These are phyloP conservation scores for Nestor notabilis DNA, from an alignment of 2,113 vertebrate species.

Conservation along the genomic window DNA sequence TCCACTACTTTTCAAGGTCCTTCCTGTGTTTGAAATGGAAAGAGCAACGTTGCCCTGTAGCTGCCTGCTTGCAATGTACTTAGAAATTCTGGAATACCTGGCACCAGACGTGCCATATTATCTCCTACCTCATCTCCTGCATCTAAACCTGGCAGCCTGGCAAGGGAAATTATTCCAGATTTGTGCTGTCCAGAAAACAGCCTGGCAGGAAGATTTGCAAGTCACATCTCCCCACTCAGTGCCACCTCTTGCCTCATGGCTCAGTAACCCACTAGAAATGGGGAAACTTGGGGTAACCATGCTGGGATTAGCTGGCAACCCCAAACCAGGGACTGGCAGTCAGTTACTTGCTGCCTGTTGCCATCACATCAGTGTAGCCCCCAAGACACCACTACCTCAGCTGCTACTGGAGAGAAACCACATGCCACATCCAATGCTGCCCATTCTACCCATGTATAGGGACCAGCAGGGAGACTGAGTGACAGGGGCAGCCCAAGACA, in stretches of 20 bases:
- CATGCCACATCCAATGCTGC: rapidly evolving
- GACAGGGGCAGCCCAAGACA: neutral
- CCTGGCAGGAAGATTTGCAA: conserved; percentile 16
- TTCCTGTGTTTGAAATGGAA: neutral
- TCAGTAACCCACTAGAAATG: neutral
- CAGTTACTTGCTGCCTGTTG: neutral
- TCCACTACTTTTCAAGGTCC: neutral
- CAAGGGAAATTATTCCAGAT: neutral
- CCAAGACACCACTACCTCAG: neutral
- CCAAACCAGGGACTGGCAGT: neutral
- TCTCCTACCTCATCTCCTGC: neutral
- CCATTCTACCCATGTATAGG: neutral
- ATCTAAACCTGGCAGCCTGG: neutral
- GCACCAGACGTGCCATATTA: neutral
- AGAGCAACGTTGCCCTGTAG: neutral
- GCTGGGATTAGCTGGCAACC: neutral
- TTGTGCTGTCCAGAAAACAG: conserved; percentile 20
- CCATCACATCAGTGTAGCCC: neutral
- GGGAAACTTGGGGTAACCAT: neutral
- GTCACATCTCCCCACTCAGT: neutral
- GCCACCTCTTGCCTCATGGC: neutral
- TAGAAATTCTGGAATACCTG: conserved; percentile 29
- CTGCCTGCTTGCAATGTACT: neutral
- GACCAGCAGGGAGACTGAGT: neutral
- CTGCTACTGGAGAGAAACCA: neutral